Conservation (phyloP, 2,113 vertebrate species). For the Ammospiza caudacuta region DNA sequence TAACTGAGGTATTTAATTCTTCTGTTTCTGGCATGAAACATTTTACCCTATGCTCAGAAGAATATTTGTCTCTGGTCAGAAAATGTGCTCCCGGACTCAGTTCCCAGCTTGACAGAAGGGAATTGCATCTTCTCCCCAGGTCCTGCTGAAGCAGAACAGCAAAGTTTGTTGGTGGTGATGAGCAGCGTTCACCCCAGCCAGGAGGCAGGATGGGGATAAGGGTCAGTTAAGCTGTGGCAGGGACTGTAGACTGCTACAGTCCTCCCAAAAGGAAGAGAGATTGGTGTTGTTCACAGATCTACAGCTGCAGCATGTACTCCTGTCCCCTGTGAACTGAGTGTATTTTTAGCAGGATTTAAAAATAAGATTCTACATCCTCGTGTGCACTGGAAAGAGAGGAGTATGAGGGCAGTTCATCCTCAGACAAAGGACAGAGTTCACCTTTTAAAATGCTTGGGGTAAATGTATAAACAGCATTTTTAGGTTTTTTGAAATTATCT, state of each 20-base stretch:
- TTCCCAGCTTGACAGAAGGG: neutral
- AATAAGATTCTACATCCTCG: slow-evolving; percentile 4
- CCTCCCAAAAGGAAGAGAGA: neutral
- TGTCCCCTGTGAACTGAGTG: neutral
- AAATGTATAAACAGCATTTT: neutral
- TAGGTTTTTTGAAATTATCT: neutral
- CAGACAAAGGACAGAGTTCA: neutral
- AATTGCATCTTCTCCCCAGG: neutral
- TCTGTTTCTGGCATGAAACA: neutral
- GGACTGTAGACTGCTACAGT: neutral
- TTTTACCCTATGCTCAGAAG: neutral
- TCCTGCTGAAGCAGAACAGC: neutral
- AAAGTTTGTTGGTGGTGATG: neutral
- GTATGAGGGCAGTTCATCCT: neutral
- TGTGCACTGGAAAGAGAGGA: neutral
- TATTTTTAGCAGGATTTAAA: slow-evolving; percentile 50
- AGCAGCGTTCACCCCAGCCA: neutral
- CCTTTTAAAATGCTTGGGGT: neutral
- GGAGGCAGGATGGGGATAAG: neutral
- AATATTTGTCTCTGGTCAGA: neutral
- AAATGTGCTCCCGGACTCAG: neutral
- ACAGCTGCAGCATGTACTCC: neutral
- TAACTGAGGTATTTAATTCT: neutral
- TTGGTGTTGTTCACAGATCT: neutral
- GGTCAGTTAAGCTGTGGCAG: neutral